phyloP scores from a whole-genome alignment of 2,797 vertebrate genomes.

The Danio albolineatus region DNA sequence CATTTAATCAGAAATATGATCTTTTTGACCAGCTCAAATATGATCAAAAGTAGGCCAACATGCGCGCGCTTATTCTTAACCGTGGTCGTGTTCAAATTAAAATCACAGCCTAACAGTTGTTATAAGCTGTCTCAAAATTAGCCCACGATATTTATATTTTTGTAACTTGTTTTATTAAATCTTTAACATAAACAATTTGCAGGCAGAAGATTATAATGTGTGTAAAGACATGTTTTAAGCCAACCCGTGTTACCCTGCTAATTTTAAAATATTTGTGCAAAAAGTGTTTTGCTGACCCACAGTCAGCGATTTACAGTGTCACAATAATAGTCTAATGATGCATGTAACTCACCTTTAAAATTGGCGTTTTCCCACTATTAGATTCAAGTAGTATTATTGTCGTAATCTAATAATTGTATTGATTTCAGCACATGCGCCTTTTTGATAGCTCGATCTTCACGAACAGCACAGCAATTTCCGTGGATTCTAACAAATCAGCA shows the following conservation, averaged over 20 bases:
- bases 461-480: slow-evolving; percentile 2
- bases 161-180: background rate
- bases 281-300: background rate
- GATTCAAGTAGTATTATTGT: background rate
- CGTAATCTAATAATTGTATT: slow-evolving; percentile 11
- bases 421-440: background rate
- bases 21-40: background rate
- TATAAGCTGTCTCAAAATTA: background rate
- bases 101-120: background rate
- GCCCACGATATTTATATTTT: background rate
- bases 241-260: background rate
- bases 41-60: background rate
- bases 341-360: background rate
- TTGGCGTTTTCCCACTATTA: background rate
- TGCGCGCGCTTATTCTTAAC: background rate
- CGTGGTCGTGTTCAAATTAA: background rate
- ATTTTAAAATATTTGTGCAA: background rate
- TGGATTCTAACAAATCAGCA: background rate
- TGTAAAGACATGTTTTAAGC: background rate
- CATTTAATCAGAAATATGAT: background rate
- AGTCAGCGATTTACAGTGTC: background rate
- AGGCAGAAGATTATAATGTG: background rate
- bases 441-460: background rate
- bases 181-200: background rate
- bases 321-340: background rate